Base-by-base conservation (phyloP, 2,888 invertebrate genomes). In the Dicyrtomina minuta region DNA sequence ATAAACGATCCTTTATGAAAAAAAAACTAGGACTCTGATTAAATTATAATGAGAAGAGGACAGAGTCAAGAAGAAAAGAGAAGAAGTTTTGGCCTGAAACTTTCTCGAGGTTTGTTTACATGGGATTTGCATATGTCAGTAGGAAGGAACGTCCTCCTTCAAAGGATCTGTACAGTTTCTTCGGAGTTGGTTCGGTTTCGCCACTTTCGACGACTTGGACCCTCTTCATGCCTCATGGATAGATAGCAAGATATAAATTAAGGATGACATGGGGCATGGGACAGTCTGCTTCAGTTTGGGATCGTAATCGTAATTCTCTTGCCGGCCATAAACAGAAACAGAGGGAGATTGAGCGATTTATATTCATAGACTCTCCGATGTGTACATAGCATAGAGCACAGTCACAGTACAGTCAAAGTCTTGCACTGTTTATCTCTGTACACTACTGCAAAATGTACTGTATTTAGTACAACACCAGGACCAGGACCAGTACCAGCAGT, bases 221-320 rank as follows among this genome's bases (percentile, higher is more conserved):
- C 26, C 24, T 55, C 26, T 55, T 10, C 61, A 61, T 43, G n/a
- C n/a, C n/a, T n/a, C n/a, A n/a, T 17, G 43, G n/a, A 51, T n/a
- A 55, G 10, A 24, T 22, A 65, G 53, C 2, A 51, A 20, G 24
- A 24, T 39, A 43, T 33, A 51, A 51, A 55, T 15, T 53, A 65
- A 55, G 43, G 65, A 53, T 65, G 65, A 65, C 65, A 65, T 53
- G 65, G 53, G 65, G 41, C 53, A 41, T 17, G 24, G 20, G 13
- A 15, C 13, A 3, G 33, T n/a, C n/a, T 17, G 41, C 17, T 17
- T 43, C 46, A 44, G 55, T 55, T 55, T 55, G 26, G 26, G 26
- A 55, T 55, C 15, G n/a, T 46, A 46, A 46, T 46, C 46, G n/a
- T 17, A 15, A 46, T 46, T 60, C 60, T 43, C 60, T 20, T 10